Evolutionary conservation across 2,888 invertebrate species (phyloP), one percentile per base, ranked within the genome.

Genomic region (Rhagophthalmus giganteus): DNA sequence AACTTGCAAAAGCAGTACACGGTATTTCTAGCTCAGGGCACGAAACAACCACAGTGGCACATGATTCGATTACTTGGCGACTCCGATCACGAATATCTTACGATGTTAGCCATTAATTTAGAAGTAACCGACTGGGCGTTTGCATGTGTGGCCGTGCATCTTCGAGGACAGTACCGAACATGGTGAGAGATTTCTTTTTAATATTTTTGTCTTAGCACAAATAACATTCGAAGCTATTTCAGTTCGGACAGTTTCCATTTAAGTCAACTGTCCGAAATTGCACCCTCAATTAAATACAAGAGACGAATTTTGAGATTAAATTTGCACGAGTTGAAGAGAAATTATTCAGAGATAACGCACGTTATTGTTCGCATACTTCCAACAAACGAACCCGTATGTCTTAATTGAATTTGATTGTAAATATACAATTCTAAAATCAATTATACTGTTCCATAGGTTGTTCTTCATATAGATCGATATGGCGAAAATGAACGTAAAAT

Each of bases 111-210:
- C 0, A 70, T 84, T 1, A 87, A 88, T 70, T 76, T 87, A 8
- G 83, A 84, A 34, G 79, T 80, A 13, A 81, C 78, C 31, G 86
- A 89, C 55, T 93, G 92, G 92, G 72, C 91, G 10, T 90, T 84
- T 67, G 87, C 84, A 9, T 92, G 91, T 66, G 79, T 81, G 44
- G 86, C 87, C 1, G 78, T 79, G 53, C 73, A 75, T 16, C 74
- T 81, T 1, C 73, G 77, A 61, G 75, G 75, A 12, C 69, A 76
- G 7, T 76, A 80, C 55, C 77, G 83, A 78, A 78, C 81, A 68
- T 88, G 87, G 86, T 85, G 75, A 75, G 74, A 68, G 24, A 33
- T n/a, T 24, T n/a, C 14, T 27, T 25, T 12, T 31, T 20, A 20
- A 24, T 12, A 7, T 28, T 8, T 7, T 5, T 31, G 11, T 11